Evolutionary conservation across 2,888 invertebrate species (phyloP), one percentile per base, ranked within the genome.

Genomic region (Protodeltote pygarga): DNA sequence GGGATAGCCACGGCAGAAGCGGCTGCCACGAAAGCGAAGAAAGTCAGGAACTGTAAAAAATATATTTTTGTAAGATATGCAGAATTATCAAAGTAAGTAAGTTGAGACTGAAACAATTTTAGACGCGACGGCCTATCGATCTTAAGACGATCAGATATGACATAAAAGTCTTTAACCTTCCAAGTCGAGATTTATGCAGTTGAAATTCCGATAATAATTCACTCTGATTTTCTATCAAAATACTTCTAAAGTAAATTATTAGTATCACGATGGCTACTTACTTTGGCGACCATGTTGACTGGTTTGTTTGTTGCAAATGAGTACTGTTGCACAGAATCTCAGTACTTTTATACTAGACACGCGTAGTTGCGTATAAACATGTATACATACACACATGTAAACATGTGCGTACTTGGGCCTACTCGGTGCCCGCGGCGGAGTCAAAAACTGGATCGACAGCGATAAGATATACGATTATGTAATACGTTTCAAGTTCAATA

Each of bases 251-350:
- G 9, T 16, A 28, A 13, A 17, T 32, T 13, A 17, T 10, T 9
- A 41, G 20, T 23, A 31, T 31, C 24, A 29, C 17, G 33, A 32
- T 32, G 53, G 45, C 19, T 64, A 86, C 89, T 89, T 67, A 90
- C 89, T 87, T 85, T 84, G 63, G 83, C 84, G 65, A 80, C 80
- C 90, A 90, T 90, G 83, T 86, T 83, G 85, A 73, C 73, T 74
- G 74, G 71, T 71, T 73, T 71, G 70, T 70, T 71, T 75, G 60
- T 79, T 71, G 74, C 72, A 69, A 72, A 75, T 72, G 74, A 86
- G 85, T 77, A 73, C 62, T 67, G 46, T 48, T 65, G 67, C 51
- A 54, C 40, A 16, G 48, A 34, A 10, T 19, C 48, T 14, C 62
- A 20, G 57, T 76, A 81, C 82, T 86, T 89, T 81, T 89, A 89